Percentiles rank a stretch among this genome's conserved stretches.
Evolutionary conservation across 2,888 invertebrate genomes (phyloP).

Genomic region (Erebia ligea): DNA sequence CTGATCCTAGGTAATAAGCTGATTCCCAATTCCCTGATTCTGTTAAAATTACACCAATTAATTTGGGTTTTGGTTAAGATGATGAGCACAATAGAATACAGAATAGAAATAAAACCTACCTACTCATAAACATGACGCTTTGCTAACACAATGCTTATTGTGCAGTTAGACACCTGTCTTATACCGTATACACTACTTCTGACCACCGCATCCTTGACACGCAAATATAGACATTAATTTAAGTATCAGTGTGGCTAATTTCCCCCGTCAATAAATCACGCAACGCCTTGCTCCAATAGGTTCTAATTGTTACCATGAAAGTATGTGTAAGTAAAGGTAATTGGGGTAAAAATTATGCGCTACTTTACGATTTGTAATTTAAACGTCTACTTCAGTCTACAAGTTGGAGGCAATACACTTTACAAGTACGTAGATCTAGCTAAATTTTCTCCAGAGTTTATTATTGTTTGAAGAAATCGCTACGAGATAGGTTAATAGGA

Average conservation of each 20-base stretch:
- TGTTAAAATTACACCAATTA: too few species aligned
- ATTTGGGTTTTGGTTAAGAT: not conserved
- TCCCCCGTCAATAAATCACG: constrained; percentile 18
- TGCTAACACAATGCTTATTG: constrained; percentile 36
- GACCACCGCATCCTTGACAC: constrained; percentile 35
- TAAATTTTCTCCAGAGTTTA: not conserved
- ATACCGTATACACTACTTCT: constrained; percentile 43
- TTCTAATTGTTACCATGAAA: constrained; percentile 47
- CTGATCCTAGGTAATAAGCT: too few species aligned
- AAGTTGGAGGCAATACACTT: not conserved
- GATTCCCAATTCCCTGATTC: too few species aligned
- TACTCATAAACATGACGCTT: constrained; percentile 25
- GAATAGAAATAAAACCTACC: not conserved
- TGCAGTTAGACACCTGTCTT: constrained; percentile 44
- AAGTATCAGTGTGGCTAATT: constrained; percentile 10
- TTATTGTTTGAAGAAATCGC: too few species aligned
- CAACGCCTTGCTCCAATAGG: constrained; percentile 46
- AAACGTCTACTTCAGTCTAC: not conserved
- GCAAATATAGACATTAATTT: constrained; percentile 31
- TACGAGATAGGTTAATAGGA: too few species aligned
- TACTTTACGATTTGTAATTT: constrained; percentile 11
- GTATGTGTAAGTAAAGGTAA: constrained; percentile 41
- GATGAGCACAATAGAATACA: constrained; percentile 14
- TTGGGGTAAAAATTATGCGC: constrained; percentile 42
- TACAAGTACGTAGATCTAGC: not conserved